A percentile compares a stretch with the other conserved stretches of the same genome.
Evolutionary conservation across 2,113 vertebrate species (phyloP).

Genomic region (Polypterus senegalus): DNA sequence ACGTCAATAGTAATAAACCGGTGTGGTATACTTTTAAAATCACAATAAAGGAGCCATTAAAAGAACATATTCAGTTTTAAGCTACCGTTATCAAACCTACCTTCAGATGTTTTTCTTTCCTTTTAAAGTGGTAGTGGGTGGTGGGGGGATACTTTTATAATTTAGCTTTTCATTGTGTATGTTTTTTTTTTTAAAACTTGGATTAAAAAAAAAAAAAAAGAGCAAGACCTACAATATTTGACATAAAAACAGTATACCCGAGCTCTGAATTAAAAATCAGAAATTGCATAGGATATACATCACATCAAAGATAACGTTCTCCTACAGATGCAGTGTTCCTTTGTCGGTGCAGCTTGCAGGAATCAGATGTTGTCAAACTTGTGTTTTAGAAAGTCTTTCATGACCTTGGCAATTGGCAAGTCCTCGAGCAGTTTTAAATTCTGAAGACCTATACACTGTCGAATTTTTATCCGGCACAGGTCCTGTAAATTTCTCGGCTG

Average conservation of each 20-base stretch:
- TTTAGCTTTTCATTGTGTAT: no score
- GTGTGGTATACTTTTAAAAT: no score
- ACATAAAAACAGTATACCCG: slow-evolving; percentile 54
- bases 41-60: no score
- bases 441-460: slow-evolving; percentile 92
- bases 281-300: slow-evolving; percentile 92
- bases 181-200: slow-evolving; percentile 3
- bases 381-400: slow-evolving; percentile 99
- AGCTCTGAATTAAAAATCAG: slow-evolving; percentile 65
- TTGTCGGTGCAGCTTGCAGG: slow-evolving; percentile 22
- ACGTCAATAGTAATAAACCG: no score
- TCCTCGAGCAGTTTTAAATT: slow-evolving; percentile 88
- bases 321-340: slow-evolving; percentile 35
- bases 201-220: slow-evolving; percentile 38
- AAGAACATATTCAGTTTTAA: no score
- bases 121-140: no score
- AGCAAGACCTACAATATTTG: slow-evolving; percentile 56
- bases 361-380: slow-evolving; percentile 89
- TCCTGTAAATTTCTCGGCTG: slow-evolving; percentile 91
- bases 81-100: no score
- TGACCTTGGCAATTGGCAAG: slow-evolving; percentile 92
- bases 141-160: no score
- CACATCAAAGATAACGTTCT: slow-evolving; percentile 63
- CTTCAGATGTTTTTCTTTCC: no score
- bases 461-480: slow-evolving; percentile 94